Evolutionary conservation across 2,888 invertebrate species (phyloP), one percentile per base, ranked within the genome.

Genomic region (Metallyticus violacea): DNA sequence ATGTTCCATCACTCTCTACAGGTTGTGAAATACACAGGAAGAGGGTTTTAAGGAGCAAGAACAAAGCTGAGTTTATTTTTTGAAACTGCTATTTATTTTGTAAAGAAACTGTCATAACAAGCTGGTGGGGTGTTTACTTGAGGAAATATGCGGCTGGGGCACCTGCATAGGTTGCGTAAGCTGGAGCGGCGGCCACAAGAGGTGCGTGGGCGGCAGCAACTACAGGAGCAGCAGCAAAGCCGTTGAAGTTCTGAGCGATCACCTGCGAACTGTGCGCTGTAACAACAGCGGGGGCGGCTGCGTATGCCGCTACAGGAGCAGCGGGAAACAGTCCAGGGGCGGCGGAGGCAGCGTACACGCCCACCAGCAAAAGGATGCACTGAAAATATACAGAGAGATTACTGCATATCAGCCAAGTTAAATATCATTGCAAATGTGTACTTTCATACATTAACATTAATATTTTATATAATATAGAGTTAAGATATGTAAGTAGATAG

Each of bases 211-310:
- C n/a, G 78, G 93, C 92, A 7, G 93, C 91, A 28, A 92, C 93
- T 0, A 92, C 91, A 29, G 92, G 88, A 15, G 92, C 93, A 6
- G 94, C 92, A 7, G 93, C 93, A 9, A 94, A 91, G 1, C 93
- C 93, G 89, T 95, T 94, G 91, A 94, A 93, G 90, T 94, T 94
- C 89, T 95, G 93, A 27, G 94, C 92, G 89, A 95, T 91, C 87
- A 94, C 94, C 91, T 95, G 94, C 15, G 94, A 94, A 91, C 95
- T 95, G 89, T 94, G 93, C 0, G 95, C 94, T 0, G 95, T 95
- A 0, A 85, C 81, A 1, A 81, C 85, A 27, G 85, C 80, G 25
- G 79, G 85, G 2, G 90, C 89, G 7, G 90, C 90, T 5, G 90
- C 90, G 0, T 90, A 90, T 22, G 90, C 90, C 26, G 89, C 88